Base-by-base conservation (phyloP, 2,113 vertebrate genomes). In the Syrrhaptes paradoxus region DNA sequence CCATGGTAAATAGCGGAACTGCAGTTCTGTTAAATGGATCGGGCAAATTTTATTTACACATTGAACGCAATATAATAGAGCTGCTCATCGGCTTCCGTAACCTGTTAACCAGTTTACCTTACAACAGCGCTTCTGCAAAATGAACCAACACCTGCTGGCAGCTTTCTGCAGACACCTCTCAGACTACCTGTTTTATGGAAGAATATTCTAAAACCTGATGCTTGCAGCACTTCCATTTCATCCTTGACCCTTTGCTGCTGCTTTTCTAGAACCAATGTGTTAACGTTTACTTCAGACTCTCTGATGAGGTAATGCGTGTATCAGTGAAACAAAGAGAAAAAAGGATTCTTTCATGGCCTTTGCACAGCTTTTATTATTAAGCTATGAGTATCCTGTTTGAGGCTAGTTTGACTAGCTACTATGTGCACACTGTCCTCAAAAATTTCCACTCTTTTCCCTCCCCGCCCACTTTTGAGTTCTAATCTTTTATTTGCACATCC, bases 401-500 rank as follows among this genome's bases (percentile, higher is more conserved):
- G 92, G 97, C 98, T 98, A 98, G 98, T 98, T 97, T 98, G 95
- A 98, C 98, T 97, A 97, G 97, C 97, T 94, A 96, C 96, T 97
- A 96, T 97, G 98, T 97, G 98, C 98, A 98, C 98, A 97, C 96
- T 95, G 96, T 98, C 97, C 85, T 93, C 97, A 93, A 96, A 91
- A 97, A 97, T 93, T 88, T 97, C 97, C 97, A 96, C 92, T 97
- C 94, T 58, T 98, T 98, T 96, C 98, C 98, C 98, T 97, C 95
- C 96, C 97, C 96, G 38, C 97, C 95, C 94, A 93, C 97, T 97
- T 96, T 94, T 97, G 91, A 96, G 89, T 96, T 97, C 96, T 81
- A 96, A 95, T 94, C 95, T 95, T 97, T 95, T 97, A 98, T 99
- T 98, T 99, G 98, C 98, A 99, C 98, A 98, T 99, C 99, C 99